A percentile compares a stretch with the other conserved stretches of the same genome.
phyloP scores from a whole-genome alignment of 2,797 vertebrate species.

The Agapornis canus region DNA sequence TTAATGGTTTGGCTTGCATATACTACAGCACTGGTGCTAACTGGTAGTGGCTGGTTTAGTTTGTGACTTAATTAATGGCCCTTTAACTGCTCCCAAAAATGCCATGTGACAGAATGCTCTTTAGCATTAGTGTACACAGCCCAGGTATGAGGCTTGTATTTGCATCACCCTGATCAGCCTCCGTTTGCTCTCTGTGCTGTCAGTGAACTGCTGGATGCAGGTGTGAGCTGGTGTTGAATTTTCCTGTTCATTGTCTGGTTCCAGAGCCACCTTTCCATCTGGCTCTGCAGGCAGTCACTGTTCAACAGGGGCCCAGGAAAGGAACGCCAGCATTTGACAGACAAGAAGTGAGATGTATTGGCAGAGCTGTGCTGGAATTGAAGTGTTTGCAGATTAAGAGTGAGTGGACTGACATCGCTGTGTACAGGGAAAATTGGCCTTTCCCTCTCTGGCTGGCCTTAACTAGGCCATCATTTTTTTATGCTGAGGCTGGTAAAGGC shows the following conservation, averaged over 20 bases:
- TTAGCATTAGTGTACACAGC: too few species aligned
- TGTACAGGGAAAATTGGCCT: not conserved
- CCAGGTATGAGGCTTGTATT: not conserved
- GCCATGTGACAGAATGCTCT: rapidly evolving
- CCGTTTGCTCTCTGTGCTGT: not conserved
- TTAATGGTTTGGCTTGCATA: not conserved
- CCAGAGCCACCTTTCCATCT: not conserved
- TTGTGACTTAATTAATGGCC: not conserved
- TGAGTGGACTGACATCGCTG: not conserved
- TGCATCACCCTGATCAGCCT: not conserved
- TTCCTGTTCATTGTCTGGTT: not conserved
- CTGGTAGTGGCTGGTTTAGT: not conserved
- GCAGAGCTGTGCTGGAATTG: not conserved
- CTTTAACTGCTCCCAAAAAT: not conserved
- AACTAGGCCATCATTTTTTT: not conserved
- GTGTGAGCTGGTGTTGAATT: not conserved
- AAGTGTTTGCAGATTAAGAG: not conserved
- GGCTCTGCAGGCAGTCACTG: not conserved
- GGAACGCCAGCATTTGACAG: not conserved
- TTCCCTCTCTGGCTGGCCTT: not conserved
- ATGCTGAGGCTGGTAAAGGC: not conserved
- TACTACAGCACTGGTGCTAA: not conserved
- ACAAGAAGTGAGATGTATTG: not conserved
- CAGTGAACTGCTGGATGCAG: not conserved
- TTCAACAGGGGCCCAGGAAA: not conserved